Evolutionary conservation across 2,113 vertebrate species (phyloP).

Genomic region (Gobius niger): DNA sequence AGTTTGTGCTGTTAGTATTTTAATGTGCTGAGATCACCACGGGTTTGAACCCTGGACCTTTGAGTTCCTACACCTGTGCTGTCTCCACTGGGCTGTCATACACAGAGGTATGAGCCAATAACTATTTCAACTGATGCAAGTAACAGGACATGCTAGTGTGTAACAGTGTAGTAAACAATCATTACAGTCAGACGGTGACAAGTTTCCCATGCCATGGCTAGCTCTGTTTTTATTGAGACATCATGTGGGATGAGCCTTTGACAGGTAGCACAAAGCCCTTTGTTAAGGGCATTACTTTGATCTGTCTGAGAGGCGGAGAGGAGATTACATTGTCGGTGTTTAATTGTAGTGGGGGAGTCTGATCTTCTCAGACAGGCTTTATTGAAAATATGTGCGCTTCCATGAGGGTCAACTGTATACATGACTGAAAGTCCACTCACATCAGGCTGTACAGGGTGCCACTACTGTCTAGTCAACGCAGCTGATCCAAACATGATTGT

Average conservation of each 20-base stretch:
- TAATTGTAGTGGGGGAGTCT: constrained; percentile 20
- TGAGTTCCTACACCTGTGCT: no score
- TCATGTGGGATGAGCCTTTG: constrained; percentile 47
- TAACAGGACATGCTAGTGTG: background rate
- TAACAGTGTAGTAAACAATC: background rate
- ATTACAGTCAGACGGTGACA: background rate
- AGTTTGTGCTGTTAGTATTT: no score
- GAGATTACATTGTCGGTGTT: constrained; percentile 46
- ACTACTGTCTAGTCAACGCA: constrained; percentile 44
- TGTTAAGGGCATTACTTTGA: constrained; percentile 73
- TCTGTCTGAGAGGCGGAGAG: constrained; percentile 52
- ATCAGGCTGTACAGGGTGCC: constrained; percentile 18
- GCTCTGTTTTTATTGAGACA: background rate
- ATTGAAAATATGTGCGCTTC: background rate
- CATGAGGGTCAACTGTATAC: background rate
- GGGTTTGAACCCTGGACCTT: no score
- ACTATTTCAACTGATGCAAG: no score
- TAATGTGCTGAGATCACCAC: no score
- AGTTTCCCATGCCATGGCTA: background rate
- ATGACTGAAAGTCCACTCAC: constrained; percentile 29
- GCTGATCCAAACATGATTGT: constrained; percentile 30
- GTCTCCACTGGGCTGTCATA: no score
- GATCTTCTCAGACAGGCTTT: constrained; percentile 17
- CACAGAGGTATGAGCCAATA: no score
- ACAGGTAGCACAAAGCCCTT: constrained; percentile 69